Conservation (phyloP, 2,797 vertebrate genomes). For the Oreochromis grahami region DNA sequence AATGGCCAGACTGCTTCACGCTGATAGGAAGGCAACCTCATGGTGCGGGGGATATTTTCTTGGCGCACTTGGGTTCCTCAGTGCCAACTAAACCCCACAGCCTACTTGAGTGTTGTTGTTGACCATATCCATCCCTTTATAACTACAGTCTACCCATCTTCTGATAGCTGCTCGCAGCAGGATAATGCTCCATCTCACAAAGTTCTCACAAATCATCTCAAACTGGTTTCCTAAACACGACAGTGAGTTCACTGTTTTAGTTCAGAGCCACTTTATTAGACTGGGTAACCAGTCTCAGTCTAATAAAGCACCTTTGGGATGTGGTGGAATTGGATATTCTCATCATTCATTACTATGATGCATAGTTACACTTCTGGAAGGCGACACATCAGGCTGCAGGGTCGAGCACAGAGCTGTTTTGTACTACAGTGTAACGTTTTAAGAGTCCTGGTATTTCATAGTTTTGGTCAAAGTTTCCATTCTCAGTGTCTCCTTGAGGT, state of each 20-base stretch:
- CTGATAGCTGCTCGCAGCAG: background rate
- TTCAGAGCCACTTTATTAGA: background rate
- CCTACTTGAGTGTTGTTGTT: background rate
- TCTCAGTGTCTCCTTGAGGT: background rate
- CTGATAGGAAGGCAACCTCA: background rate
- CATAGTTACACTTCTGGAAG: background rate
- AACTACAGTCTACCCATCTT: background rate
- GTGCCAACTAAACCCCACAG: background rate
- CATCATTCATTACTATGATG: background rate
- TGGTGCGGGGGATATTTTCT: background rate
- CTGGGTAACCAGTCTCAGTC: background rate
- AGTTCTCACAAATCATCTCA: background rate
- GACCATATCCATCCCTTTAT: background rate
- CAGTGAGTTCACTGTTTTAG: background rate
- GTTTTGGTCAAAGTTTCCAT: background rate
- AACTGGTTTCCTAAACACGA: background rate
- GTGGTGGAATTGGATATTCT: background rate
- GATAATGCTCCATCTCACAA: background rate
- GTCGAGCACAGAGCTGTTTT: background rate
- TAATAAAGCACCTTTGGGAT: background rate
- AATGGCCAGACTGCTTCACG: rapidly evolving
- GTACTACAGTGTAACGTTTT: background rate
- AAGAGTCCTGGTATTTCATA: background rate
- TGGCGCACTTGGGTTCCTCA: background rate
- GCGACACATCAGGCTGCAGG: background rate